These are phyloP conservation scores for Labia minor DNA, from an alignment of 2,888 invertebrate genomes.

Conservation along the genomic window DNA sequence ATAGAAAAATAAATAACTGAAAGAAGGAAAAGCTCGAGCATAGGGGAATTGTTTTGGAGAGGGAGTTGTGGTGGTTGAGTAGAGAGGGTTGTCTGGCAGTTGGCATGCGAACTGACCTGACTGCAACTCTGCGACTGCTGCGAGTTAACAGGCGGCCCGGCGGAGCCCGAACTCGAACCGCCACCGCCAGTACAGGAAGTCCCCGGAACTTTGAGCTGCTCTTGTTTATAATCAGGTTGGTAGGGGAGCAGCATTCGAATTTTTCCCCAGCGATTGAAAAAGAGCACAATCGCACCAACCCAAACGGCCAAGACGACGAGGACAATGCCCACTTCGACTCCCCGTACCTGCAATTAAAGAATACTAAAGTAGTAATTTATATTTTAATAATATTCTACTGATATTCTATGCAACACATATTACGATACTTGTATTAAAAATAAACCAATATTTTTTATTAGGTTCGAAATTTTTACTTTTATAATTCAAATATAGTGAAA, in stretches of 20 bases:
- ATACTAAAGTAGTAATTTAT: no score
- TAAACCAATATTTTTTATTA: no score
- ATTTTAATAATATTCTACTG: no score
- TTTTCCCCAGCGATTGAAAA: conserved; percentile 83
- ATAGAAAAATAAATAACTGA: neutral
- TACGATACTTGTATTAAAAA: no score
- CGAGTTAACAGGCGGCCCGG: conserved; percentile 43
- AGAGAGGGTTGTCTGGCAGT: no score
- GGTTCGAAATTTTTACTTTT: no score
- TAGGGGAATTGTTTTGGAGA: neutral
- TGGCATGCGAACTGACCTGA: conserved; percentile 51
- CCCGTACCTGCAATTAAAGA: conserved; percentile 64
- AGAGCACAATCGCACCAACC: conserved; percentile 75
- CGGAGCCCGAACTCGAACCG: conserved; percentile 30
- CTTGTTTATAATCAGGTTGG: conserved; percentile 73
- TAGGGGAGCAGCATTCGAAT: conserved; percentile 47
- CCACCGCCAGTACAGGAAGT: conserved; percentile 51
- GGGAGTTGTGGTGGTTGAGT: no score
- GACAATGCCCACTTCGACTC: conserved; percentile 83
- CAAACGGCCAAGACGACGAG: conserved; percentile 70
- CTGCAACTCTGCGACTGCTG: conserved; percentile 43
- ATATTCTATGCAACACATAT: no score
- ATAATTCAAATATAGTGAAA: no score
- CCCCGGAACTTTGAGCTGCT: conserved; percentile 71
- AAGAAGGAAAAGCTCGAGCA: neutral